phyloP scores from a whole-genome alignment of 2,888 invertebrate genomes.

The Polydrusus pterygomalis region DNA sequence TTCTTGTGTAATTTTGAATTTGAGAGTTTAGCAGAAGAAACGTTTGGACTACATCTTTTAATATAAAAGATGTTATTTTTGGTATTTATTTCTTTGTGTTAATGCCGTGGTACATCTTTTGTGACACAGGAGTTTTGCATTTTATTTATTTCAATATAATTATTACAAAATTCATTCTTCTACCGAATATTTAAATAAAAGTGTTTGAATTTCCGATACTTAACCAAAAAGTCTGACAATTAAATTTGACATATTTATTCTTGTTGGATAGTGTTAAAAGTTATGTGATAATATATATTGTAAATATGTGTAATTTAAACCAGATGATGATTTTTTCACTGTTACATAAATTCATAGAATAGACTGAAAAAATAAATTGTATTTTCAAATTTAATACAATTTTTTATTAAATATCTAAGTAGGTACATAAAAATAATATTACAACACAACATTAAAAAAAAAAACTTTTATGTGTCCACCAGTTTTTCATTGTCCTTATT shows the following conservation, averaged over 20 bases:
- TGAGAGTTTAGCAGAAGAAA: background rate
- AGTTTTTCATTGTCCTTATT: background rate
- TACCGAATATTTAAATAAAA: too few species aligned
- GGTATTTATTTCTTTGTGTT: background rate
- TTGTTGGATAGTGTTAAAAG: conserved; percentile 11
- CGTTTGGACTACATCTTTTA: background rate
- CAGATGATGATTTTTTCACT: conserved; percentile 18
- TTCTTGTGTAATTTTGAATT: conserved; percentile 14
- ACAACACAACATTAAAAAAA: background rate
- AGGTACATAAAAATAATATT: too few species aligned
- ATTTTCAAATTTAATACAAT: background rate
- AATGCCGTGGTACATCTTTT: too few species aligned
- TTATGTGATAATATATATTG: conserved; percentile 22
- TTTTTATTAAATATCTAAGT: background rate
- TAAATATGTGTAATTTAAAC: conserved; percentile 14
- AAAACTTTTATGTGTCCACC: background rate
- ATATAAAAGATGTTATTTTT: background rate
- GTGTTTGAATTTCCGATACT: too few species aligned
- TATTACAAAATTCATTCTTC: too few species aligned
- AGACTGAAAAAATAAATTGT: conserved; percentile 15
- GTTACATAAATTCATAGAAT: conserved; percentile 15
- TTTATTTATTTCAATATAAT: too few species aligned
- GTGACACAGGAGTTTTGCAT: too few species aligned
- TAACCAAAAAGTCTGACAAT: conserved; percentile 2
- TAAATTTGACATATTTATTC: background rate